Evolutionary conservation across 2,113 vertebrate genomes (phyloP).

Genomic region (Mustela nigripes): DNA sequence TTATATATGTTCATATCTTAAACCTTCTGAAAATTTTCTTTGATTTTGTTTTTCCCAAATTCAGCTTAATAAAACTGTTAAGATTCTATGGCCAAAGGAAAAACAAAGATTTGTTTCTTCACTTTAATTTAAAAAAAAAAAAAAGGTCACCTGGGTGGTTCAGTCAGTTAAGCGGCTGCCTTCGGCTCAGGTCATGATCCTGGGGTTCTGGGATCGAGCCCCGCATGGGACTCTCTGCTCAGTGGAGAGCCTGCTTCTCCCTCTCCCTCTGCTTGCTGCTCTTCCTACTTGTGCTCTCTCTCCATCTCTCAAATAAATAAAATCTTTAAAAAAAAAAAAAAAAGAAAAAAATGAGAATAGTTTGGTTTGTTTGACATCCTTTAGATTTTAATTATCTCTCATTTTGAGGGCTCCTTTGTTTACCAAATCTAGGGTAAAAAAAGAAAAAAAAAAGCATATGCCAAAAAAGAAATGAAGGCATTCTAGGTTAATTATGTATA

Average conservation of each 20-base stretch:
- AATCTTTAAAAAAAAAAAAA: no score
- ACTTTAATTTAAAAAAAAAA: neutral
- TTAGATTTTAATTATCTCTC: neutral
- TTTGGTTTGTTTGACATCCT: neutral
- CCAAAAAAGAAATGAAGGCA: neutral
- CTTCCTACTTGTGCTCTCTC: no score
- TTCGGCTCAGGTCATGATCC: no score
- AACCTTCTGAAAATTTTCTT: neutral
- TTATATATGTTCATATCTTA: neutral
- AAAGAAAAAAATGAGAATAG: neutral
- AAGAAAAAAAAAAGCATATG: neutral
- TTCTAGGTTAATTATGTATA: constrained; percentile 38
- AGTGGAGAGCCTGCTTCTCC: no score
- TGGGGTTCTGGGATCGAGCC: no score
- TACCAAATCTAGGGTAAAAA: neutral
- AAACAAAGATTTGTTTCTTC: neutral
- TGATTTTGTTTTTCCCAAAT: constrained; percentile 19
- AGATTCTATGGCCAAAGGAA: neutral
- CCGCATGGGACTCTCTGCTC: no score
- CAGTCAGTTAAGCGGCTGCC: no score
- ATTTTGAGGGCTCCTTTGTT: neutral
- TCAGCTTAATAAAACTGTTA: neutral
- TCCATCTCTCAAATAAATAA: no score
- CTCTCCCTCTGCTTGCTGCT: no score
- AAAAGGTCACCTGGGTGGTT: no score